phyloP scores from a whole-genome alignment of 2,797 vertebrate species.

The Hyperoplus immaculatus region DNA sequence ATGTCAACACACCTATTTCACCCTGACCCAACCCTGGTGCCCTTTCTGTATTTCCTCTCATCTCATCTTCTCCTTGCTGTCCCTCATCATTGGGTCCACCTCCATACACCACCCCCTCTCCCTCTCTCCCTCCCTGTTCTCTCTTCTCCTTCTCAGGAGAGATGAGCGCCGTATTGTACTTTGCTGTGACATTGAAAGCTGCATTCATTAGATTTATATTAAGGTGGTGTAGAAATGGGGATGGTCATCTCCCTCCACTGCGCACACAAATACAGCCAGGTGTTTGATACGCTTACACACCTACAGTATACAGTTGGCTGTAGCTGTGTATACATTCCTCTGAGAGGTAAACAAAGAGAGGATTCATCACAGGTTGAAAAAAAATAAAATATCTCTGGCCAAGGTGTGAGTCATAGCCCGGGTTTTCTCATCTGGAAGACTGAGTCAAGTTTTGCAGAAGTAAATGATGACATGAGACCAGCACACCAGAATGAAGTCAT shows the following conservation, averaged over 20 bases:
- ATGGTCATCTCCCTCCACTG: conserved; percentile 51
- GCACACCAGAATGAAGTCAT: conserved; percentile 57
- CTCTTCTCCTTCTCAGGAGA: conserved; percentile 68
- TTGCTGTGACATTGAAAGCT: conserved; percentile 81
- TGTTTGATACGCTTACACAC: conserved; percentile 14
- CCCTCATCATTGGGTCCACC: conserved; percentile 34
- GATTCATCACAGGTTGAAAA: neutral
- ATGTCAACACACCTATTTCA: conserved; percentile 70
- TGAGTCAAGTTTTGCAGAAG: conserved; percentile 62
- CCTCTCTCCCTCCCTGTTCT: conserved; percentile 48
- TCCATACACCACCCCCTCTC: conserved; percentile 47
- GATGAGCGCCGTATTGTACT: conserved; percentile 69
- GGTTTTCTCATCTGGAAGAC: conserved; percentile 47
- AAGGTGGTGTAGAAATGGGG: conserved; percentile 59
- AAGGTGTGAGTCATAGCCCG: conserved; percentile 55
- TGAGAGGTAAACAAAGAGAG: neutral
- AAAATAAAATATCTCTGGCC: neutral
- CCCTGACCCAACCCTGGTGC: conserved; percentile 59
- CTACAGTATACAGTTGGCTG: neutral
- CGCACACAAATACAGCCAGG: conserved; percentile 21
- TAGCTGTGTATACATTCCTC: neutral
- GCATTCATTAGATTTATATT: conserved; percentile 80
- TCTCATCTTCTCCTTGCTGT: conserved; percentile 44
- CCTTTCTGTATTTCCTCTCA: conserved; percentile 44
- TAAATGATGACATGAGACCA: conserved; percentile 64